These are phyloP conservation scores for Nasonia giraulti DNA, from an alignment of 1,140 invertebrate genomes.

Conservation along the genomic window DNA sequence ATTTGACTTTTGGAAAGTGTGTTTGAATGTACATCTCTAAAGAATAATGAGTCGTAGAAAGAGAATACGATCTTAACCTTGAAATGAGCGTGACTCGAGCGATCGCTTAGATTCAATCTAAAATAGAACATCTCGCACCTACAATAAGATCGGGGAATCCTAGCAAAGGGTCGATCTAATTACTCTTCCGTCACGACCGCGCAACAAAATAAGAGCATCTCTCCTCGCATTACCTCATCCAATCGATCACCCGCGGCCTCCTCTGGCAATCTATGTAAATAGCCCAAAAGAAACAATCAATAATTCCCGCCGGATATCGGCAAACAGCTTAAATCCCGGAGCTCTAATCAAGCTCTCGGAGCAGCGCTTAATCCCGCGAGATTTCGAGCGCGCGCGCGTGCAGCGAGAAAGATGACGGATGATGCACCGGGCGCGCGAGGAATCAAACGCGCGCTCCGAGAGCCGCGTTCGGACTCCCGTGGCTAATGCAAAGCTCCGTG, in stretches of 20 bases:
- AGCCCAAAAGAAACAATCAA: neutral
- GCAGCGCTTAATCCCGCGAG: neutral
- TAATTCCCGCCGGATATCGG: conserved; percentile 2
- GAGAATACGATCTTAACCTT: too few relatives aligned
- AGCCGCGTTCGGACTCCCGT: conserved; percentile 54
- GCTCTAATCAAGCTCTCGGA: neutral
- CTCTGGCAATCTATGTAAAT: neutral
- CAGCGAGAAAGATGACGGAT: neutral
- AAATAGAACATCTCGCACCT: neutral
- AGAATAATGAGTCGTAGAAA: too few relatives aligned
- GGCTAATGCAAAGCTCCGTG: conserved; percentile 63
- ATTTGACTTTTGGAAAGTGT: too few relatives aligned
- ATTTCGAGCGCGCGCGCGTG: neutral
- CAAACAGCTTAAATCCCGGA: conserved; percentile 4
- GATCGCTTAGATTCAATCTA: neutral
- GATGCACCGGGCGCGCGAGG: neutral
- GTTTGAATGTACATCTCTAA: too few relatives aligned
- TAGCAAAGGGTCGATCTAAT: neutral
- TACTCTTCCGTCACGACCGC: neutral
- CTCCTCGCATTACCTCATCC: neutral
- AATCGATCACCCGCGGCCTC: neutral
- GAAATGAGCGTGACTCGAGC: too few relatives aligned
- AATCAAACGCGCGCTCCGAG: conserved; percentile 45
- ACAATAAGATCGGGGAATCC: neutral
- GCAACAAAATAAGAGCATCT: neutral